A percentile compares a stretch with the other conserved stretches of the same genome.
These are phyloP conservation scores for Sturnira hondurensis DNA, from an alignment of 2,113 vertebrate genomes.

Conservation along the genomic window DNA sequence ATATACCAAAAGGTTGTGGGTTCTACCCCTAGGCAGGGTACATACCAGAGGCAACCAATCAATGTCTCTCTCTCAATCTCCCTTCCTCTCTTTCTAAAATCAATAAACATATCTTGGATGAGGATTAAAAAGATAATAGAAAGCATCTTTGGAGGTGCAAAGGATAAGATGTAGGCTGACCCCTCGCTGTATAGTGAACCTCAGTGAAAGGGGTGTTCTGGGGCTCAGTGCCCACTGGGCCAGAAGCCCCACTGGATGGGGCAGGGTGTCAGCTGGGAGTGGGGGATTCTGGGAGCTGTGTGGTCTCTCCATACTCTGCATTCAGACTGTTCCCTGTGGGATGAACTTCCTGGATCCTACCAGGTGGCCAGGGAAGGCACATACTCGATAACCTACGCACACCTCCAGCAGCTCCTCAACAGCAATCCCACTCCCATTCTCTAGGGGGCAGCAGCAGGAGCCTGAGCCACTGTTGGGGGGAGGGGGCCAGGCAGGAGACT, in stretches of 20 bases:
- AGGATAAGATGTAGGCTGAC: background rate
- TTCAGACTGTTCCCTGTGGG: background rate
- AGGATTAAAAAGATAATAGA: background rate
- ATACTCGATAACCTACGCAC: background rate
- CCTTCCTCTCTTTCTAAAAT: too few species aligned
- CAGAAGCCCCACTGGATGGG: background rate
- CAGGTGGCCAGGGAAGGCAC: background rate
- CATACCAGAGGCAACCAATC: too few species aligned
- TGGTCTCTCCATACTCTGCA: background rate
- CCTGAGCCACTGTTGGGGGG: accelerated
- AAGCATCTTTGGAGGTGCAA: background rate
- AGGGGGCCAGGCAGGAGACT: too few species aligned
- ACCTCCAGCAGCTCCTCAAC: background rate
- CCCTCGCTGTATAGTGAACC: background rate
- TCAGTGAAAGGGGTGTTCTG: background rate
- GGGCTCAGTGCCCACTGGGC: background rate
- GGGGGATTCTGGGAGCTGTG: background rate
- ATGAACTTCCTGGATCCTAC: background rate
- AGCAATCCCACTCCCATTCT: background rate
- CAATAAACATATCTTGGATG: too few species aligned
- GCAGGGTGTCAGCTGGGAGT: background rate
- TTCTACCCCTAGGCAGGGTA: too few species aligned
- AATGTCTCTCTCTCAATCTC: too few species aligned
- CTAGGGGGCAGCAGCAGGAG: background rate
- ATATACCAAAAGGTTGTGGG: too few species aligned